These are phyloP conservation scores for Anodontia alba DNA, from an alignment of 2,888 invertebrate species.

Conservation along the genomic window DNA sequence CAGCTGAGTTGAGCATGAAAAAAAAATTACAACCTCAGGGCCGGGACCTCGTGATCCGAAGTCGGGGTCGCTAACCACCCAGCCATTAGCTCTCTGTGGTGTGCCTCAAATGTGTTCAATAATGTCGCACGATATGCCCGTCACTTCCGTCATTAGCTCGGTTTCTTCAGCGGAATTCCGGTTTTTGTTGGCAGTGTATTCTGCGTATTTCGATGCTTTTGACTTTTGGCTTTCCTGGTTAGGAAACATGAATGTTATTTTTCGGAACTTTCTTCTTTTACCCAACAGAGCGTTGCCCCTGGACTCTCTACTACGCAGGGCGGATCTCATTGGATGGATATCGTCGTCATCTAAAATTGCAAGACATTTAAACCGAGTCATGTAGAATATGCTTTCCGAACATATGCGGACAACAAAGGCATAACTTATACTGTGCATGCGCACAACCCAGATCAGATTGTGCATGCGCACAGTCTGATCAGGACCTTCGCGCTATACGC, in stretches of 20 bases:
- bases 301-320: slow-evolving; percentile 7
- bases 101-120: slow-evolving; percentile 10
- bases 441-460: no score
- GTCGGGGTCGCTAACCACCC: no score
- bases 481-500: no score
- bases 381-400: no score
- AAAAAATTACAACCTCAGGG: no score
- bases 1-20: no score
- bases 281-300: slow-evolving; percentile 30
- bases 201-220: background rate
- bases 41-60: no score
- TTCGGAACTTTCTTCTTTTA: slow-evolving; percentile 37
- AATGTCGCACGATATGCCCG: slow-evolving; percentile 1
- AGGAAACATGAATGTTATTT: slow-evolving; percentile 48
- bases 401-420: no score
- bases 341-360: slow-evolving; percentile 1
- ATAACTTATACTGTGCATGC: no score
- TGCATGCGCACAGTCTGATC: no score
- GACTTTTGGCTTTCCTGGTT: slow-evolving; percentile 16
- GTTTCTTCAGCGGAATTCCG: background rate
- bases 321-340: background rate
- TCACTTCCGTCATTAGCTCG: background rate
- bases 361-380: no score
- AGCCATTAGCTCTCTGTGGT: no score
- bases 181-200: background rate